Percentiles rank a stretch among this genome's conserved stretches.
phyloP scores from a whole-genome alignment of 1,140 invertebrate species.

The Anagrus nilaparvatae region DNA sequence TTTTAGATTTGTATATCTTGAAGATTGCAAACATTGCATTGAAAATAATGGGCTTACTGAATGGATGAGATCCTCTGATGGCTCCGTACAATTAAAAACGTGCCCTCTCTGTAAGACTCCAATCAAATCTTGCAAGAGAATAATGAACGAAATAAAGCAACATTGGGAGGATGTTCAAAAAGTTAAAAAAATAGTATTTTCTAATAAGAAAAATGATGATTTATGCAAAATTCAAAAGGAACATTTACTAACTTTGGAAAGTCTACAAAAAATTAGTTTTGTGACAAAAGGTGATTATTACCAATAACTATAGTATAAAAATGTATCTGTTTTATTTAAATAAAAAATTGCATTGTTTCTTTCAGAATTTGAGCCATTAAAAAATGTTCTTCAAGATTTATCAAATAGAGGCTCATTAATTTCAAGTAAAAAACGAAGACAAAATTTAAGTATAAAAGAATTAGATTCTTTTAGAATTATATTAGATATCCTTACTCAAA shows the following conservation, averaged over 20 bases:
- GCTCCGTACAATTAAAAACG: slow-evolving; percentile 42
- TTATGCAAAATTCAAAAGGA: too few species aligned
- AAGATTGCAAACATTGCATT: slow-evolving; percentile 55
- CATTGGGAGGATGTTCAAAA: slow-evolving; percentile 44
- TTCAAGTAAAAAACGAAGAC: background rate
- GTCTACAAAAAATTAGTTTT: too few species aligned
- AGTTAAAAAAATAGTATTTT: slow-evolving; percentile 39
- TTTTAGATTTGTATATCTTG: slow-evolving; percentile 48
- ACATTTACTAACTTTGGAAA: too few species aligned
- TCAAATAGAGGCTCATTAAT: too few species aligned
- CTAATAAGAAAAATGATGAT: background rate
- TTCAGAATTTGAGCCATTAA: background rate
- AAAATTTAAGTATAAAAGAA: background rate
- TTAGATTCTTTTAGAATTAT: background rate
- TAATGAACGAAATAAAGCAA: slow-evolving; percentile 48
- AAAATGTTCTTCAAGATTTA: background rate
- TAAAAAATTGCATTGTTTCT: background rate
- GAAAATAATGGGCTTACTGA: slow-evolving; percentile 47
- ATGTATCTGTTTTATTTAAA: background rate
- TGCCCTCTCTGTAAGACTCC: slow-evolving; percentile 56
- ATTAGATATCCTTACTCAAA: background rate
- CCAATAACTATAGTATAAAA: background rate
- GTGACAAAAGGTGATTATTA: background rate
- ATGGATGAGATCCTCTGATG: slow-evolving; percentile 25
- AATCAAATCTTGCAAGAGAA: slow-evolving; percentile 50